Evolutionary conservation across 2,888 invertebrate genomes (phyloP), one percentile per base, ranked within the genome.

Genomic region (Sceliomorpha sp.): DNA sequence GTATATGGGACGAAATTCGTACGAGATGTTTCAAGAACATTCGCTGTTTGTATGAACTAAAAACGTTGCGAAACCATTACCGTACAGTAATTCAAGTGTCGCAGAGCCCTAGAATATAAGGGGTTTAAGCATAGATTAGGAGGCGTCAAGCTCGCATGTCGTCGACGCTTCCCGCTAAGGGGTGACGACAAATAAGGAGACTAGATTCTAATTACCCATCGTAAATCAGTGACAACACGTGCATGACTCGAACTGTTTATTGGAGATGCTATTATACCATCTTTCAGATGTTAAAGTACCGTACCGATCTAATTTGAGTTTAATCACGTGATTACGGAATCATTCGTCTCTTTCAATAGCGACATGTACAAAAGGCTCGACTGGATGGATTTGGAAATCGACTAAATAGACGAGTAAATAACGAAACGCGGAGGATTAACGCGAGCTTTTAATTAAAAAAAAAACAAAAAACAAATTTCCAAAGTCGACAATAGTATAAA

Each of bases 181-280:
- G 75, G 70, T 73, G 77, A 77, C 71, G 82, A 83, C 85, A 83
- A 86, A 87, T 87, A 86, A 85, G 85, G 81, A 80, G 79, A 79
- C 80, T 80, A 75, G 83, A 85, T 84, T 87, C 85, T 88, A 88
- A 88, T 88, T 88, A 84, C 87, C 83, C 59, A 64, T 73, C 83
- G 84, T 88, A 88, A 88, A 88, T 88, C 87, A 87, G 79, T 79
- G 86, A 87, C 88, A 87, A 85, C 88, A 87, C 86, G 86, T 88
- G 87, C 86, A 83, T 80, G 74, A 79, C 78, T 79, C 74, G 75
- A 73, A 78, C 84, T 86, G 83, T 87, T 87, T 85, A 86, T 85
- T 79, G 79, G 79, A 76, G 73, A 75, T 76, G 75, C 78, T 68
- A 76, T 79, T 77, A 74, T 71, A 59, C 68, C 74, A 72, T 76